These are phyloP conservation scores for Cnemophilus loriae DNA, from an alignment of 2,113 vertebrate genomes.

Conservation along the genomic window DNA sequence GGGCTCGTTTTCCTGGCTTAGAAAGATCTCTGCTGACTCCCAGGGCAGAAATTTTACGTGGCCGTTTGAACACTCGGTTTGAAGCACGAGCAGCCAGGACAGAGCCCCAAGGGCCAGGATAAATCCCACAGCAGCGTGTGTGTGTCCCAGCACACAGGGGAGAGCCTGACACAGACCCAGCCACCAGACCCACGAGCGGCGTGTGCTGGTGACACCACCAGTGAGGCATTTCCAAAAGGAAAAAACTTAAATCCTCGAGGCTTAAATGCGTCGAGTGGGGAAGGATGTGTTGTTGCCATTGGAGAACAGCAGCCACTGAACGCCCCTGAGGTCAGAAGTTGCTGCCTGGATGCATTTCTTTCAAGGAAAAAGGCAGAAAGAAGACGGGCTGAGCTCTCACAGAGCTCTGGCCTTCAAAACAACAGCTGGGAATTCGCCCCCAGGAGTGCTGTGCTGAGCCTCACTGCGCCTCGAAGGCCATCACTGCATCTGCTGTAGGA, in stretches of 20 bases:
- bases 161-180: neutral
- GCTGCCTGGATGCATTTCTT: neutral
- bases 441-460: neutral
- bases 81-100: neutral
- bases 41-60: neutral
- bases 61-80: neutral
- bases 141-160: fast-evolving
- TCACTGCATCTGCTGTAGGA: neutral
- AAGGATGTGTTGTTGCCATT: neutral
- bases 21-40: neutral
- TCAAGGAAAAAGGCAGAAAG: neutral
- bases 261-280: neutral
- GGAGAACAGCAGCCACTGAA: neutral
- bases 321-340: neutral
- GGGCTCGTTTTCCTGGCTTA: neutral
- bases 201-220: neutral
- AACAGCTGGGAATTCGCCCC: neutral
- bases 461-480: neutral
- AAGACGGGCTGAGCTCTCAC: neutral
- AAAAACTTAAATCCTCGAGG: neutral
- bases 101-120: neutral
- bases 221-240: neutral
- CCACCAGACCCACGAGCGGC: fast-evolving
- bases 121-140: neutral
- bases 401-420: neutral